Evolutionary conservation across 2,113 vertebrate genomes (phyloP).

Genomic region (Marcusenius ussheri): DNA sequence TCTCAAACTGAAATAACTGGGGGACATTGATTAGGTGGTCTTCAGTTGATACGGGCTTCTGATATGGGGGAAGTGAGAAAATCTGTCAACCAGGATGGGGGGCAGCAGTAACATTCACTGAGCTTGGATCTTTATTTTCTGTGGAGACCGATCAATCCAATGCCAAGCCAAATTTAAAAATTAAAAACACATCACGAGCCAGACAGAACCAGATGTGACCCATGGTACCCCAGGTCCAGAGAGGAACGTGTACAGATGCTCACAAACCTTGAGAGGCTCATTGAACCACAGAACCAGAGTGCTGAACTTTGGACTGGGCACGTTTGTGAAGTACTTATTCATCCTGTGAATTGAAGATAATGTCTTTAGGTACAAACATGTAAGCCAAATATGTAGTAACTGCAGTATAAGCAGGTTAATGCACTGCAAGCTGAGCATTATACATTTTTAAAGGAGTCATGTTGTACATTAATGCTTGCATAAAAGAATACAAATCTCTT

Average conservation of each 20-base stretch:
- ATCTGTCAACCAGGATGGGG: background rate
- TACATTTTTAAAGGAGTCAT: background rate
- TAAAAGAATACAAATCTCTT: background rate
- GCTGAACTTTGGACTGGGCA: slow-evolving; percentile 50
- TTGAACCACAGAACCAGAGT: slow-evolving; percentile 39
- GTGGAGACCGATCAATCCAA: background rate
- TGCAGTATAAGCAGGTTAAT: background rate
- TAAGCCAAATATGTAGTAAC: background rate
- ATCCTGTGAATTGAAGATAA: slow-evolving; percentile 30
- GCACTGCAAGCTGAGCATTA: background rate
- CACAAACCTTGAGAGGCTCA: slow-evolving; percentile 1
- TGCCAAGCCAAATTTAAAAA: background rate
- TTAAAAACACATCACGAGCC: background rate
- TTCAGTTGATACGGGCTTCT: background rate
- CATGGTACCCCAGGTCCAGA: background rate
- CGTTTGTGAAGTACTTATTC: slow-evolving; percentile 35
- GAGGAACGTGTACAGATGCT: background rate
- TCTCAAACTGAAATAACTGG: background rate
- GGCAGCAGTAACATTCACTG: background rate
- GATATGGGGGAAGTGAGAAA: background rate
- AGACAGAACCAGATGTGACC: background rate
- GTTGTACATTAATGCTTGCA: background rate
- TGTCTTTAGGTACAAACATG: background rate
- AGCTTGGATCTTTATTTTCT: background rate
- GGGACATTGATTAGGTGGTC: background rate